These are phyloP conservation scores for Opisthograptis luteolata DNA, from an alignment of 2,888 invertebrate genomes.

Conservation along the genomic window DNA sequence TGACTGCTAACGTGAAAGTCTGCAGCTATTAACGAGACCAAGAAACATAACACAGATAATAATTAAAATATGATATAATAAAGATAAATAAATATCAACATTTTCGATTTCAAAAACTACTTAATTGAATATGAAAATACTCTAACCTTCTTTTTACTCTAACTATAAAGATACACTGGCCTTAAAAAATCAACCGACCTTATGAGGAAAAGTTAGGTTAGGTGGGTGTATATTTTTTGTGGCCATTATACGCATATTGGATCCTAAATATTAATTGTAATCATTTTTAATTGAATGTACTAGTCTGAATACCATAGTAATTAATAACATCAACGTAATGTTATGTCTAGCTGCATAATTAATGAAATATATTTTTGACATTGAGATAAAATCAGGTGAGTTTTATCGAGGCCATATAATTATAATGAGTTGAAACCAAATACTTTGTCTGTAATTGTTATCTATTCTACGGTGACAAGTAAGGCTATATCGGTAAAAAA, in stretches of 20 bases:
- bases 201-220: no score
- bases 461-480: conserved; percentile 15
- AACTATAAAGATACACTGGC: no score
- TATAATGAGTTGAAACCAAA: conserved; percentile 18
- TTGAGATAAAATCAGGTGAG: conserved; percentile 33
- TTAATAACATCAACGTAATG: conserved; percentile 5
- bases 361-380: conserved; percentile 26
- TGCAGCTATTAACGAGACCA: background rate
- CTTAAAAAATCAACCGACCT: no score
- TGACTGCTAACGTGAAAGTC: conserved; percentile 12
- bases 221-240: no score
- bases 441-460: no score
- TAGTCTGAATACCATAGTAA: background rate
- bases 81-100: background rate
- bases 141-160: background rate
- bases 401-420: conserved; percentile 28
- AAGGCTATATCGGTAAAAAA: conserved; percentile 6
- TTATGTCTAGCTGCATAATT: conserved; percentile 11
- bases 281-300: no score
- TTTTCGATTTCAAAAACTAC: background rate
- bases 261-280: no score
- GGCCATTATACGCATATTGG: no score
- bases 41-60: background rate
- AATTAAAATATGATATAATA: background rate
- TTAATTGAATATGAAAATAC: background rate